These are phyloP conservation scores for Drosophila chauvacae DNA, from an alignment of 1,140 invertebrate species.

Conservation along the genomic window DNA sequence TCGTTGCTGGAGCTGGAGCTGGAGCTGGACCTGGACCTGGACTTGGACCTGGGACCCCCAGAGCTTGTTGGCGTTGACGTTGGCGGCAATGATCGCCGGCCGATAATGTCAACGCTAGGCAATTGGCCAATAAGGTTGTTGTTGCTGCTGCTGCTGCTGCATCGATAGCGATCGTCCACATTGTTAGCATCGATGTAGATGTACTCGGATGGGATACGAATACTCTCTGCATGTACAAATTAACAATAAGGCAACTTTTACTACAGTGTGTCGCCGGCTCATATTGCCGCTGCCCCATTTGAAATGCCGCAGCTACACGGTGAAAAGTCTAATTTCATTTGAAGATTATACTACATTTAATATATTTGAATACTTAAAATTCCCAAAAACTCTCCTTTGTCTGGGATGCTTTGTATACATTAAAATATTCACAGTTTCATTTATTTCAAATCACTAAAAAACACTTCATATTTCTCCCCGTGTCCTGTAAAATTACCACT, in stretches of 20 bases:
- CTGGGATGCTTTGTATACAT: not conserved
- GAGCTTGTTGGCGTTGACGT: conserved; percentile 62
- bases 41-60: conserved; percentile 40
- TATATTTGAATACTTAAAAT: not conserved
- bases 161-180: conserved; percentile 77
- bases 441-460: not conserved
- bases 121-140: conserved; percentile 82
- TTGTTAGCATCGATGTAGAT: conserved; percentile 76
- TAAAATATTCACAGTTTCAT: not conserved
- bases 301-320: conserved; percentile 47
- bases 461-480: not conserved
- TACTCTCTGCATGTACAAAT: conserved; percentile 62
- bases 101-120: conserved; percentile 83
- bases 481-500: conserved; percentile 10
- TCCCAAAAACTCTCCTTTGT: not conserved
- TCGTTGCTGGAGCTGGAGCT: not conserved
- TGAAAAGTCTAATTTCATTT: not conserved
- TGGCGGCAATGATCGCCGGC: conserved; percentile 72
- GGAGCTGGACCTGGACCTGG: conserved; percentile 18
- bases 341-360: accelerated
- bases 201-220: conserved; percentile 47
- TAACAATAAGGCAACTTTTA: conserved; percentile 69
- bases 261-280: conserved; percentile 47
- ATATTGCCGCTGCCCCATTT: conserved; percentile 48
- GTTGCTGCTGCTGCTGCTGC: conserved; percentile 43